These are phyloP conservation scores for Riparia riparia DNA, from an alignment of 2,113 vertebrate species.

Conservation along the genomic window DNA sequence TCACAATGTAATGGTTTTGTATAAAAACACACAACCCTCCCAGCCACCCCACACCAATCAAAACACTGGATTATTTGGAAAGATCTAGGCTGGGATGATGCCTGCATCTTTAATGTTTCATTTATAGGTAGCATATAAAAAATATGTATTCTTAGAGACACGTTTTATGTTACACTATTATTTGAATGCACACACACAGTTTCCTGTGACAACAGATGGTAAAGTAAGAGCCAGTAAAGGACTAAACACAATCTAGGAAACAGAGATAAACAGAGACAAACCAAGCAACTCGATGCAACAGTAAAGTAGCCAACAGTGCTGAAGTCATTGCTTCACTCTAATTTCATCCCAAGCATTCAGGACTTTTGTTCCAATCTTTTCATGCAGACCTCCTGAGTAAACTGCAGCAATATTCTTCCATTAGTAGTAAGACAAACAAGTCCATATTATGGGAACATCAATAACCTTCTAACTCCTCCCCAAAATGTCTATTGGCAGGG, in stretches of 20 bases:
- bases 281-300: not conserved
- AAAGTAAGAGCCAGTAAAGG: not conserved
- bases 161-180: not conserved
- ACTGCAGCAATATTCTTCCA: not conserved
- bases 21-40: not conserved
- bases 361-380: not conserved
- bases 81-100: not conserved
- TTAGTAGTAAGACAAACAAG: not conserved
- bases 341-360: not conserved
- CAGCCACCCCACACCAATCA: not conserved
- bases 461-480: not conserved
- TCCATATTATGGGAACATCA: not conserved
- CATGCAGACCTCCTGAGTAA: not conserved
- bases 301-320: not conserved
- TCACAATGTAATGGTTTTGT: not conserved
- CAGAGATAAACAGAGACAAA: not conserved
- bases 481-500: not conserved
- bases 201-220: not conserved
- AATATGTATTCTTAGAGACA: not conserved
- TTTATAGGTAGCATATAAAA: not conserved
- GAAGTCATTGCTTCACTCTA: not conserved
- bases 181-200: not conserved
- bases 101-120: not conserved
- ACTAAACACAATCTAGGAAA: not conserved
- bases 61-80: not conserved